Evolutionary conservation across 2,797 vertebrate genomes (phyloP).

Genomic region (Psittacula echo): DNA sequence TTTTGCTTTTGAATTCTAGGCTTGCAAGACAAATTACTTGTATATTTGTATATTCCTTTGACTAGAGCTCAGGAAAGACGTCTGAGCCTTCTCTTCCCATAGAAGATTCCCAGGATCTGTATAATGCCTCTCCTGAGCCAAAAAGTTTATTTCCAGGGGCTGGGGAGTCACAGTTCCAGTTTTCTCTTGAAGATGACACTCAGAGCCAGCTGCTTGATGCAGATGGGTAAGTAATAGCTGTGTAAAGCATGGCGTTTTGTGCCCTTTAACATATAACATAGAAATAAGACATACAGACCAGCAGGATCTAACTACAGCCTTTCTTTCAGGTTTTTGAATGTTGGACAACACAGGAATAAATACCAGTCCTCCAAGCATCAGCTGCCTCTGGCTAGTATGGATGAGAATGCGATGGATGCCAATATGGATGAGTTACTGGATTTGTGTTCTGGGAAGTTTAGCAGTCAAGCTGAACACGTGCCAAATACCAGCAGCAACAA

Average conservation of each 20-base stretch:
- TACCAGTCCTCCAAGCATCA: slow-evolving; percentile 87
- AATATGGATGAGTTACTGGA: slow-evolving; percentile 96
- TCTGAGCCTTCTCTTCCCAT: slow-evolving; percentile 93
- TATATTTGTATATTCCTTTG: slow-evolving; percentile 13
- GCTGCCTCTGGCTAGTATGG: slow-evolving; percentile 88
- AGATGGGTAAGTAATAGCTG: slow-evolving; percentile 83
- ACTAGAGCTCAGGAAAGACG: slow-evolving; percentile 93
- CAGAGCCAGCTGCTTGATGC: slow-evolving; percentile 95
- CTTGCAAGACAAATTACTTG: not conserved
- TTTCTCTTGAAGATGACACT: slow-evolving; percentile 94
- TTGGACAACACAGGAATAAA: slow-evolving; percentile 78
- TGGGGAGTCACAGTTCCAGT: slow-evolving; percentile 87
- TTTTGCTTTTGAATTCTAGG: not conserved
- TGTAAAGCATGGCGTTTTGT: not conserved
- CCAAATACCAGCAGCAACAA: slow-evolving; percentile 43
- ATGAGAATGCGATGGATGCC: slow-evolving; percentile 98
- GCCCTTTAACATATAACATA: not conserved
- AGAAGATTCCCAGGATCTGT: slow-evolving; percentile 87
- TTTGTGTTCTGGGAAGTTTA: slow-evolving; percentile 91
- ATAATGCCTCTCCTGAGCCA: slow-evolving; percentile 83
- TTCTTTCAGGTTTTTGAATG: slow-evolving; percentile 80
- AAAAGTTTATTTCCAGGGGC: slow-evolving; percentile 78
- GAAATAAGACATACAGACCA: not conserved
- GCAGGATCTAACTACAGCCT: not conserved
- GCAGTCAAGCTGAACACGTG: slow-evolving; percentile 69